Conservation (phyloP, 2,888 invertebrate species). For the Arge pagana region DNA sequence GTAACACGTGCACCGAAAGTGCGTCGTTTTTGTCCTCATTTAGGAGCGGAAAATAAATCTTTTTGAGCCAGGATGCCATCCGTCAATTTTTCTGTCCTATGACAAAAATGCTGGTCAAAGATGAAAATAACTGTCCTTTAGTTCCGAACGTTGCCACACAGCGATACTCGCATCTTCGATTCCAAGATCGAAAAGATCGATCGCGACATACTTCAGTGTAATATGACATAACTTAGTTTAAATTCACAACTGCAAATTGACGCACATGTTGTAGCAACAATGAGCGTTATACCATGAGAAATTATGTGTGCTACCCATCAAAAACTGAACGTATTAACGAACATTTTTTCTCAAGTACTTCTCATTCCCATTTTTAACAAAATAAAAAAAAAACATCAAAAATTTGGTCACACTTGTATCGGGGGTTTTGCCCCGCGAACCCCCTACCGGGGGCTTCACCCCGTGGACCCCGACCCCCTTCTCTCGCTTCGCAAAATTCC, state of each 20-base stretch:
- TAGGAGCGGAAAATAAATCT: neutral
- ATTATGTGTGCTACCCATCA: neutral
- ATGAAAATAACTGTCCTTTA: conserved; percentile 4
- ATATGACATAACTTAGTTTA: neutral
- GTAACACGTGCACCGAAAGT: neutral
- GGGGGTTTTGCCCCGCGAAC: too few species aligned
- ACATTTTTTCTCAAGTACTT: too few species aligned
- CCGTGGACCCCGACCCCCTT: too few species aligned
- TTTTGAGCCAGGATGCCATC: neutral
- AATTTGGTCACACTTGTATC: too few species aligned
- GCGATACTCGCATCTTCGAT: neutral
- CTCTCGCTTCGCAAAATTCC: too few species aligned
- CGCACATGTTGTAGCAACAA: neutral
- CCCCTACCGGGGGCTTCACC: too few species aligned
- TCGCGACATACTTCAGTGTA: neutral
- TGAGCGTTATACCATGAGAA: neutral
- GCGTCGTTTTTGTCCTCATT: neutral
- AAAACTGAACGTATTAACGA: too few species aligned
- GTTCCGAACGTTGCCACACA: neutral
- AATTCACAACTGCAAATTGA: neutral
- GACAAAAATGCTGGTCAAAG: conserved; percentile 2
- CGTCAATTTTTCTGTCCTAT: neutral
- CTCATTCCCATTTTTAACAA: too few species aligned
- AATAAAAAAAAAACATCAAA: too few species aligned
- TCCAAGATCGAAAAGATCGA: neutral